These are phyloP conservation scores for Megamerina dolium DNA, from an alignment of 2,888 invertebrate species.

Conservation along the genomic window DNA sequence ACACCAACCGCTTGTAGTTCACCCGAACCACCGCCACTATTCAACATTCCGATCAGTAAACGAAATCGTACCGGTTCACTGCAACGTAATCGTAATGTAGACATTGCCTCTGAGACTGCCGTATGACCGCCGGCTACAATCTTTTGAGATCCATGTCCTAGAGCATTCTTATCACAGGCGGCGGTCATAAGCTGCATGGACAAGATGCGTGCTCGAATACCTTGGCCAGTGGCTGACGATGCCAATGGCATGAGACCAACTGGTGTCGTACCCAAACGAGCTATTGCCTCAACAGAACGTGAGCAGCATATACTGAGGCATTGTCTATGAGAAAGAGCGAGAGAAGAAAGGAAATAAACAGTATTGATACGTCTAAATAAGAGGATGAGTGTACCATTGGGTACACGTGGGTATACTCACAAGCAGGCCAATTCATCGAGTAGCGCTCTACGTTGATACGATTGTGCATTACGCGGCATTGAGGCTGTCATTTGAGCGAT, in stretches of 20 bases:
- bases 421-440: constrained; percentile 85
- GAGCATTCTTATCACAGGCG: constrained; percentile 61
- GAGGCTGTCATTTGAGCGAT: constrained; percentile 38
- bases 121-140: constrained; percentile 67
- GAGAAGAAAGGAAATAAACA: not conserved
- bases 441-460: constrained; percentile 66
- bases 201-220: constrained; percentile 76
- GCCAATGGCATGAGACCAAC: constrained; percentile 79
- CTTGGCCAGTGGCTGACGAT: constrained; percentile 81
- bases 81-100: constrained; percentile 77
- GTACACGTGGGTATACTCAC: constrained; percentile 53
- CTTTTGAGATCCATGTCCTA: constrained; percentile 44
- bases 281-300: constrained; percentile 71
- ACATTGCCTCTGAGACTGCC: constrained; percentile 84
- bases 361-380: too few relatives aligned
- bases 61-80: constrained; percentile 91
- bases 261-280: constrained; percentile 69
- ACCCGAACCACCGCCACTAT: constrained; percentile 67
- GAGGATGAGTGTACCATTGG: too few relatives aligned
- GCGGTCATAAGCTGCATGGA: constrained; percentile 83
- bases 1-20: constrained; percentile 75
- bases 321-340: constrained; percentile 59
- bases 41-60: constrained; percentile 82
- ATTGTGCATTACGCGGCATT: constrained; percentile 57
- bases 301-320: constrained; percentile 76